Evolutionary conservation across 2,113 vertebrate species (phyloP), one percentile per base, ranked within the genome.

Genomic region (Guaruba guarouba): DNA sequence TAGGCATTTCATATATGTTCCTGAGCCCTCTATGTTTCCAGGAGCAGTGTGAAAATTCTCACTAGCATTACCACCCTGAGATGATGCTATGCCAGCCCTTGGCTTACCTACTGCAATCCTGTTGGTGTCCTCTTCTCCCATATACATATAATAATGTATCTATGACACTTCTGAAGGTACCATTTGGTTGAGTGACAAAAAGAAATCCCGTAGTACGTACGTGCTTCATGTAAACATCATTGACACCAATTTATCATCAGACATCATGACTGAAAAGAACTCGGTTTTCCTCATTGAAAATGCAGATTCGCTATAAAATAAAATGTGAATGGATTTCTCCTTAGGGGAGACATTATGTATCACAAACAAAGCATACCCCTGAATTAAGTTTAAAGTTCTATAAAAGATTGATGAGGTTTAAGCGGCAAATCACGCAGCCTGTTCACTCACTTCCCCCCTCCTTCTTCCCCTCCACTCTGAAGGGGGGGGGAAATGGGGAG

Each of bases 1-100:
- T 1, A 1, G n/a, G 28, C 1, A 54, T 39, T 79, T 62, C 46
- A 78, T 27, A 52, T 62, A 33, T 0, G 1, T 23, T 46, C 6
- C 11, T 16, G 66, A 87, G 23, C 4, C 7, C 28, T 28, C 46
- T 1, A 1, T 37, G 22, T n/a, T 49, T 33, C 64, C 27, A 52
- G 64, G 17, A 69, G 13, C 37, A 44, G 17, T 20, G 19, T 49
- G 35, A 49, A 51, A 35, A 35, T 76, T 61, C 44, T 27, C 19
- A 37, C 25, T 27, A 35, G 20, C 4, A 28, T 52, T 46, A 11
- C 6, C 14, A 52, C 37, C 37, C 9, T 37, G 37, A 17, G 46
- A 19, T 4, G 6, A 35, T 62, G 28, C 29, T 48, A 19, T 19
- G 39, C 23, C n/a, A 55, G 19, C 12, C 23, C 31, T 71, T 55